Evolutionary conservation across 2,797 vertebrate species (phyloP).

Genomic region (Lepus townsendii): DNA sequence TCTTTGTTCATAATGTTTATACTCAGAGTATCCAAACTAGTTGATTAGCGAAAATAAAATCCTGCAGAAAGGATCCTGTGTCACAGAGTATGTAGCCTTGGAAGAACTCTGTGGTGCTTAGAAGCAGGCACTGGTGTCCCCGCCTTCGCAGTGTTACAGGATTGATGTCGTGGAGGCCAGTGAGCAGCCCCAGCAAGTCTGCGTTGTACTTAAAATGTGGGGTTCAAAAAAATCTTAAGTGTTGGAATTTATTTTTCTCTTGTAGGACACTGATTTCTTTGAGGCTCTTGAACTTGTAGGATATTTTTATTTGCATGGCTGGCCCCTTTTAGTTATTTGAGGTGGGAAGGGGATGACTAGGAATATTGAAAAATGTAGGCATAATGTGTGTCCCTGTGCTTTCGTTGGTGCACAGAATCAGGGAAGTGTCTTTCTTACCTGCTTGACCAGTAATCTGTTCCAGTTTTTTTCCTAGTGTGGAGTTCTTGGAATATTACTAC

Average conservation of each 20-base stretch:
- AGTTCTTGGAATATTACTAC: conserved; percentile 32
- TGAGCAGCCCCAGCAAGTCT: conserved; percentile 18
- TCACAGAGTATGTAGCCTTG: conserved; percentile 47
- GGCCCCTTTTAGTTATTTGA: conserved; percentile 57
- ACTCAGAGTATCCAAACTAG: conserved; percentile 44
- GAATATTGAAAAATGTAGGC: conserved; percentile 63
- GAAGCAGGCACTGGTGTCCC: background rate
- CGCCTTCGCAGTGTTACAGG: conserved; percentile 5
- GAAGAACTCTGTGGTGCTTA: conserved; percentile 53
- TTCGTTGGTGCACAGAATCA: conserved; percentile 32
- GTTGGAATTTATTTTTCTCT: conserved; percentile 57
- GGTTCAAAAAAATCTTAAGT: conserved; percentile 36
- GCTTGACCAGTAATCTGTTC: background rate
- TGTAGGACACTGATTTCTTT: conserved; percentile 67
- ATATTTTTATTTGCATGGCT: conserved; percentile 66
- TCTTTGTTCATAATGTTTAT: conserved; percentile 53
- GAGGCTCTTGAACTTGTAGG: conserved; percentile 43
- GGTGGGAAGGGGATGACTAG: conserved; percentile 37
- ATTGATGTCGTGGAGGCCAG: conserved; percentile 35
- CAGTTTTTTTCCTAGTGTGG: background rate
- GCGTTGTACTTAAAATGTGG: conserved; percentile 66
- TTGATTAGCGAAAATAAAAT: conserved; percentile 67
- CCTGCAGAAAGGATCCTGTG: conserved; percentile 9
- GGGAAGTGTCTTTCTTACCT: conserved; percentile 44
- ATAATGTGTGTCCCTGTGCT: background rate